Evolutionary conservation across 30 jellyfish, hydroid and myxozoan species (phyloP).

Genomic region (Phacellophora camtschatica): DNA sequence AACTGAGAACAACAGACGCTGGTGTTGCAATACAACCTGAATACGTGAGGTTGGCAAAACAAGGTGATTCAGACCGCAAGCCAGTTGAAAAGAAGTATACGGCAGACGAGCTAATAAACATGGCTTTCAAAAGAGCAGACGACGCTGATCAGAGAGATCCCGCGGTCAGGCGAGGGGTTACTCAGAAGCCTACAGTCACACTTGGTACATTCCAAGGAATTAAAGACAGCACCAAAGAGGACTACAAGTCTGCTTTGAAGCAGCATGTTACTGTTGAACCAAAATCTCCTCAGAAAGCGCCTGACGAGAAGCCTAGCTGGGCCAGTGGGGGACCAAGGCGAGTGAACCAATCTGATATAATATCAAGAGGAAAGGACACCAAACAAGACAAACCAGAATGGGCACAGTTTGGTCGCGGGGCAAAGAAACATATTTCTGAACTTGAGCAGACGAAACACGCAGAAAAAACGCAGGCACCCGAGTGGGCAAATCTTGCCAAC

Average conservation of each 20-base stretch:
- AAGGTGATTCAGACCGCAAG: conserved; percentile 11
- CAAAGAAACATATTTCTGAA: conserved; percentile 32
- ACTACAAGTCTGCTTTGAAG: conserved; percentile 45
- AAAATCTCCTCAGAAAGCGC: conserved; percentile 2
- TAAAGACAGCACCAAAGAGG: conserved; percentile 40
- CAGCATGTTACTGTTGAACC: conserved; percentile 54
- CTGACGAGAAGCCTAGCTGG: conserved; percentile 61
- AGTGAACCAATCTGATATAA: conserved; percentile 27
- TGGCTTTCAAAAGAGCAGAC: conserved; percentile 59
- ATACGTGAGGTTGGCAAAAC: conserved; percentile 24
- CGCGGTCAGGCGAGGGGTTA: conserved; percentile 44
- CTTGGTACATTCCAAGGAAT: conserved; percentile 44
- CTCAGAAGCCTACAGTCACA: conserved; percentile 2
- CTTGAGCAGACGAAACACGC: conserved; percentile 4
- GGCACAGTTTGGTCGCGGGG: conserved; percentile 56
- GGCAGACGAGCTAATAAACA: conserved; percentile 47
- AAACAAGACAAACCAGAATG: conserved; percentile 61
- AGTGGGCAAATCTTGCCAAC: conserved; percentile 54
- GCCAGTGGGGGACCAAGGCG: conserved; percentile 40
- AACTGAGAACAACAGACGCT: conserved; percentile 38
- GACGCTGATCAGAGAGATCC: conserved; percentile 68
- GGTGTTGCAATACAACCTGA: conserved; percentile 52
- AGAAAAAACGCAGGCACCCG: conserved; percentile 41
- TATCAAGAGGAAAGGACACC: conserved; percentile 10
- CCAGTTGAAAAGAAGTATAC: conserved; percentile 26